Evolutionary conservation across 2,797 vertebrate species (phyloP), one percentile per base, ranked within the genome.

Genomic region (Sitta carolinensis): DNA sequence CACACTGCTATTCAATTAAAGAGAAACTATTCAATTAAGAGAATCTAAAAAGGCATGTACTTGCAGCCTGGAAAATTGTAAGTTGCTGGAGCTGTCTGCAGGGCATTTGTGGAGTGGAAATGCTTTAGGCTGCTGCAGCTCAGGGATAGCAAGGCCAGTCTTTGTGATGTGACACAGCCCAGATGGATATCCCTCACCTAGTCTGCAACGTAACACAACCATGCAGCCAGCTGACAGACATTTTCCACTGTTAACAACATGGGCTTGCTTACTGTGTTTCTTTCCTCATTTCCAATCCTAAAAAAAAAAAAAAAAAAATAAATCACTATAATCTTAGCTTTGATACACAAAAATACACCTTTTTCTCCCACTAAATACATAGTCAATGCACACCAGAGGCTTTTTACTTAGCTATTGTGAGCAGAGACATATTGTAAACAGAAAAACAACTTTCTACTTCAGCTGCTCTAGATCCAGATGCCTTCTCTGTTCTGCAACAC

Each of bases 391-490:
- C 36, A 47, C 16, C 43, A 23, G 34, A 57, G 52, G n/a, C 2
- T 3, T 4, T 10, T 3, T 30, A 22, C n/a, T 75, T 52, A 51
- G 8, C 30, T 63, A 70, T 40, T 66, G 38, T 38, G 43, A 93
- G 72, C 78, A 89, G 47, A 91, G 22, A 57, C 63, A 50, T 61
- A 80, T 5, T 75, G 78, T 95, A 94, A 96, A 96, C 84, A 95
- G 80, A 88, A 92, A 84, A 93, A 90, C 93, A 95, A 95, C 78
- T 89, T 95, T 89, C 87, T 68, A 86, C 92, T 80, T 86, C 82
- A 87, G 82, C 90, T 89, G 77, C 75, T 72, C 87, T 57, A 72
- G 85, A 57, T 91, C 96, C 94, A 97, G 97, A 96, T 92, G 97
- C 95, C 70, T 45, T 78, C 63, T 76, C 30, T 48, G 94, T 61